Percentiles rank a stretch among this genome's conserved stretches.
phyloP scores from a whole-genome alignment of 1,140 invertebrate species.

The Drosophila asahinai region DNA sequence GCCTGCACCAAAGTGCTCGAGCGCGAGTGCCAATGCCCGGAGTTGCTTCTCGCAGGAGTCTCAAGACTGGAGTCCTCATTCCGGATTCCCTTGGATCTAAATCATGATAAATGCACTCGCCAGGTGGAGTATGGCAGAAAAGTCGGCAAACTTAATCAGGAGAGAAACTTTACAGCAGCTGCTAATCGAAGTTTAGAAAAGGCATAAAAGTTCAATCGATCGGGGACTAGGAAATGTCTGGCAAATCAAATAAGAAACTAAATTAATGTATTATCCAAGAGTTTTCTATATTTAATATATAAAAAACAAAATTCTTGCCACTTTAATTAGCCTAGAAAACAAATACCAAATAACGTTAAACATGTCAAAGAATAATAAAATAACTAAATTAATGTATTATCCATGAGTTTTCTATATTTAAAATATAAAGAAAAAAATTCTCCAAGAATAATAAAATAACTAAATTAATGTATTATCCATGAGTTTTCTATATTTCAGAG shows the following conservation, averaged over 20 bases:
- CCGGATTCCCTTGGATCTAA: conserved; percentile 22
- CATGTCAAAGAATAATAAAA: neutral
- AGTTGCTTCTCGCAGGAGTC: neutral
- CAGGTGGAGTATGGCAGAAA: conserved; percentile 2
- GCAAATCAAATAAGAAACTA: neutral
- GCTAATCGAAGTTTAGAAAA: conserved; percentile 32
- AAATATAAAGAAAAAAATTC: too few species aligned
- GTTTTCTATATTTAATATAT: too few species aligned
- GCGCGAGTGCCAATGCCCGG: conserved; percentile 4
- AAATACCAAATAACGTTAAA: too few species aligned
- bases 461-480: too few species aligned
- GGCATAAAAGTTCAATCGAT: conserved; percentile 14
- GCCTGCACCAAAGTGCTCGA: conserved; percentile 54
- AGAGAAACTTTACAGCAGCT: conserved; percentile 31
- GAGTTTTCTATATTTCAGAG: too few species aligned
- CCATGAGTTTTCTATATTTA: too few species aligned
- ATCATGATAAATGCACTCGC: conserved; percentile 51
- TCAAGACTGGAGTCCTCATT: neutral
- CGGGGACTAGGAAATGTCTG: conserved; percentile 2
- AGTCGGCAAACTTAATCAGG: conserved; percentile 33
- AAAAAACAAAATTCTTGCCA: too few species aligned
- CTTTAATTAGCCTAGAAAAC: neutral
- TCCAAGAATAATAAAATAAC: neutral
- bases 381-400: too few species aligned
- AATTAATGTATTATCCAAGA: neutral